Conservation (phyloP, 2,888 invertebrate species). For the Diploptera punctata region DNA sequence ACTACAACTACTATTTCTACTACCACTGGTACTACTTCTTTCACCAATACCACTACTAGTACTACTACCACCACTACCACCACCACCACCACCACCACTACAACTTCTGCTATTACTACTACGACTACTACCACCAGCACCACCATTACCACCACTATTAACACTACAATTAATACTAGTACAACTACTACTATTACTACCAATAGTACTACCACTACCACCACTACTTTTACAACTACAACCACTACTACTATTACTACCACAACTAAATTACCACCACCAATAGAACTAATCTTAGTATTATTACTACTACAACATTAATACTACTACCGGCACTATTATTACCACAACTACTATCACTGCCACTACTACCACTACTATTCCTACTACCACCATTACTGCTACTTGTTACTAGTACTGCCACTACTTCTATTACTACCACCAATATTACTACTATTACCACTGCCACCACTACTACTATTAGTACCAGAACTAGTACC, state of each 20-base stretch:
- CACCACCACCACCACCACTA: no score
- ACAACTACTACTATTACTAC: neutral
- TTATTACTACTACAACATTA: neutral
- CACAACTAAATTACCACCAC: neutral
- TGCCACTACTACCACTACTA: neutral
- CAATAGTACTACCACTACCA: neutral
- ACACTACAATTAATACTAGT: neutral
- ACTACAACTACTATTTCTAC: no score
- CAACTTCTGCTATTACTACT: no score
- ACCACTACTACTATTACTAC: neutral
- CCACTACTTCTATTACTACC: neutral
- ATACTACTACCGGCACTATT: neutral
- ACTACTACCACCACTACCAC: no score
- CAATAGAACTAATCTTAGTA: neutral
- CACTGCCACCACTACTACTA: neutral
- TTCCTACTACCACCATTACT: neutral
- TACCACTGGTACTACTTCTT: no score
- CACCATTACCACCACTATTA: no score
- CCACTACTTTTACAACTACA: neutral
- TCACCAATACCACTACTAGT: no score
- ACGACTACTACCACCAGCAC: no score
- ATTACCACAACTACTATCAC: neutral
- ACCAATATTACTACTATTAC: neutral
- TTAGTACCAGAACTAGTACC: neutral
- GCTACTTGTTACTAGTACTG: neutral